Evolutionary conservation across 2,113 vertebrate genomes (phyloP), one percentile per base, ranked within the genome.

Genomic region (Synchiropus splendidus): DNA sequence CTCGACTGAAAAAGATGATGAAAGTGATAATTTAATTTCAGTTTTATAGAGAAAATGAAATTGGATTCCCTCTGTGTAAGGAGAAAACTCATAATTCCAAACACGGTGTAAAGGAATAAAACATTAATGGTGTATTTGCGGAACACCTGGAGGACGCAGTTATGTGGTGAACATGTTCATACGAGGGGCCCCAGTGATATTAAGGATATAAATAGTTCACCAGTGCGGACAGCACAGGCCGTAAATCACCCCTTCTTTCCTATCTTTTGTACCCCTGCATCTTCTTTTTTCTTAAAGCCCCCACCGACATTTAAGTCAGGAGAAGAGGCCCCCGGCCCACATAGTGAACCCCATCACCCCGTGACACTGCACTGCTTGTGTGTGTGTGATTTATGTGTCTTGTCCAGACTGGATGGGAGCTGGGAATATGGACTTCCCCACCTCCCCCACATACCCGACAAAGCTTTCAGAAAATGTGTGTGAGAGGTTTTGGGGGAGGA

Each of bases 381-480:
- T 43, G 49, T 39, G 37, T 42, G 63, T 73, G 80, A 80, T 80
- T 80, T 75, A 80, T 79, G 66, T 61, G 58, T 72, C 60, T 73
- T 76, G 64, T 78, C 71, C 73, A 64, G 64, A 63, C 67, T 66
- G 64, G 51, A 70, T 58, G 53, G 70, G 70, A 72, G 52, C 52
- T 36, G 45, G 50, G 52, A 66, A 48, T 46, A 36, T 44, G 15
- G 31, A 30, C 36, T 51, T 48, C 16, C 15, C 18, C 32, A 12
- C 34, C 38, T 13, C 48, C 46, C 53, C 21, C 47, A 16, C 40
- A 41, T 16, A 14, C 43, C 51, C 61, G 56, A 71, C 67, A 76
- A 62, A 67, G 67, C 70, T 58, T 55, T 70, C 42, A 51, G 47
- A 61, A 68, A 74, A 61, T 69, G 70, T 74, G 66, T 62, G 64